phyloP scores from a whole-genome alignment of 2,797 vertebrate species.

The Lepus oiostolus region DNA sequence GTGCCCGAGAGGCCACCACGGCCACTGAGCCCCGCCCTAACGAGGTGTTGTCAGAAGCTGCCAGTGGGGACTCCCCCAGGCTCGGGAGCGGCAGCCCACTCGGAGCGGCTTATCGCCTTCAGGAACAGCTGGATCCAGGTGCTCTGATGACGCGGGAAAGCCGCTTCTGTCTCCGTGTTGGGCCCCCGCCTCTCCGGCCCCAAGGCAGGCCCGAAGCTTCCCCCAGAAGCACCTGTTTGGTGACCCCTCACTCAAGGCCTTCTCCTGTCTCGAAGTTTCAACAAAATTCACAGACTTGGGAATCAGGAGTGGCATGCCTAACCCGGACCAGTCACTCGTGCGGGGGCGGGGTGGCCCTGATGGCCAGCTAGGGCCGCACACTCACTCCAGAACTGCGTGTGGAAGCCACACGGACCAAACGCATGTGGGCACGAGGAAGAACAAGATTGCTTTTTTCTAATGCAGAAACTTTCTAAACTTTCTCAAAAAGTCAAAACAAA shows the following conservation, averaged over 20 bases:
- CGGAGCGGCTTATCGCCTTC: not conserved
- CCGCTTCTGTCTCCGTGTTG: too few species aligned
- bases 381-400: not conserved
- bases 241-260: not conserved
- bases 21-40: not conserved
- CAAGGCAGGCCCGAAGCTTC: too few species aligned
- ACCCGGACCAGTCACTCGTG: not conserved
- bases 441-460: not conserved
- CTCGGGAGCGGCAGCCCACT: not conserved
- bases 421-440: not conserved
- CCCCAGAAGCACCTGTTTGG: not conserved
- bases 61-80: not conserved
- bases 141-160: not conserved
- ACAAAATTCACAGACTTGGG: not conserved
- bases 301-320: not conserved
- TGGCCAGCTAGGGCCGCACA: not conserved
- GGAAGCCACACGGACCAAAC: not conserved
- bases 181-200: too few species aligned
- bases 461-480: not conserved
- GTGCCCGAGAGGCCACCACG: not conserved
- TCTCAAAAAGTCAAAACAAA: not conserved
- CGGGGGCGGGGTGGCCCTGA: not conserved
- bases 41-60: not conserved
- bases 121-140: not conserved
- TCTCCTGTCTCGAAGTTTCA: not conserved